Percentiles rank a stretch among this genome's conserved stretches.
Conservation (phyloP, 37 sponge, comb jelly and placozoan genomes). For the Amphimedon queenslandica region DNA sequence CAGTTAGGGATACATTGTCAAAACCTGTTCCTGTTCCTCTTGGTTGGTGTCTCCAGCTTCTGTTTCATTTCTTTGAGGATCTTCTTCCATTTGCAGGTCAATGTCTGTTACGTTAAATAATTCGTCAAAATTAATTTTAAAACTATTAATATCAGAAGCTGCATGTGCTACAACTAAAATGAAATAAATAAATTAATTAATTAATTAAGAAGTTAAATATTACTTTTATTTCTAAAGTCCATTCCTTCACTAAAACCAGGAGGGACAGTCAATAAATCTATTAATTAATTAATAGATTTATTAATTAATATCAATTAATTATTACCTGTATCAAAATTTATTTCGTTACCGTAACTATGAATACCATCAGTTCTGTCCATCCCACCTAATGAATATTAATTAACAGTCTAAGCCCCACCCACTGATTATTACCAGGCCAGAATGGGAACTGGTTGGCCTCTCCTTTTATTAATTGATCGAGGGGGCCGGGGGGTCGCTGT, state of each 20-base stretch:
- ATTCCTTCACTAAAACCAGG: constrained; percentile 70
- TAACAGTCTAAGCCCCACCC: background rate
- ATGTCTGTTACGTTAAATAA: too few relatives aligned
- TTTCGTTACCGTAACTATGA: background rate
- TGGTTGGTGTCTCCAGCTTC: too few relatives aligned
- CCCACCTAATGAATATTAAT: constrained; percentile 23
- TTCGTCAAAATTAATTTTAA: too few relatives aligned
- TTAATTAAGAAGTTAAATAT: too few relatives aligned
- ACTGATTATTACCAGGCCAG: constrained; percentile 69
- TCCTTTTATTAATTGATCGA: constrained; percentile 51
- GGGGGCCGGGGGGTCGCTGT: constrained; percentile 51
- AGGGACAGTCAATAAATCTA: constrained; percentile 52
- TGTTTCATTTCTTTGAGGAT: too few relatives aligned
- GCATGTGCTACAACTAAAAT: too few relatives aligned
- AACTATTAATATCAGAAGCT: too few relatives aligned
- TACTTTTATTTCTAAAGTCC: too few relatives aligned
- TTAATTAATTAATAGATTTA: background rate
- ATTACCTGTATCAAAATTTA: constrained; percentile 13
- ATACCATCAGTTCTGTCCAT: constrained; percentile 4
- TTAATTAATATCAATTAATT: background rate
- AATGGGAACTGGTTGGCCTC: constrained; percentile 65
- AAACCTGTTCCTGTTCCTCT: too few relatives aligned
- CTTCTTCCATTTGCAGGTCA: too few relatives aligned
- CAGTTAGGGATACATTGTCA: too few relatives aligned
- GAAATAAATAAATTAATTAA: too few relatives aligned